Evolutionary conservation across 2,888 invertebrate species (phyloP), one percentile per base, ranked within the genome.

Genomic region (Phoronis australis): DNA sequence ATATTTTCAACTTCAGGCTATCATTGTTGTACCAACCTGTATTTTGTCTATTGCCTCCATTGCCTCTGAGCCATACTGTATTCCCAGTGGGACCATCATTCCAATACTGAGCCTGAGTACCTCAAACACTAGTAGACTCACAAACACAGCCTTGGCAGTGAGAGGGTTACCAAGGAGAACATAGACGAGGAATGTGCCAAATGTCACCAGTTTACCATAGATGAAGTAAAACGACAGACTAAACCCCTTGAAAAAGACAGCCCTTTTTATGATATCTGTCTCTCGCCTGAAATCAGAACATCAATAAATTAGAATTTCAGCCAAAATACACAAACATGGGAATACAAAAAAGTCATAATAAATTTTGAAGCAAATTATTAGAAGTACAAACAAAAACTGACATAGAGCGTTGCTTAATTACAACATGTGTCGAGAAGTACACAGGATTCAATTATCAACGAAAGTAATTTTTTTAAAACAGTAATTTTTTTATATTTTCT

Each of bases 171-270:
- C 61, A 20, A 50, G 41, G n/a, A 60, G 48, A 21, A 61, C 45
- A 42, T 51, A 50, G 26, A 60, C 39, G 39, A 55, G 45, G 47
- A 64, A 60, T 22, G 64, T 62, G 21, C 51, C 59, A 41, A 66
- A 60, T 53, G 62, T 49, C 20, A 65, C 55, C 22, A 64, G 47
- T 51, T 66, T 66, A 21, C 64, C 63, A 2, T 62, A 60, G 1
- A 58, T 55, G 31, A 31, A 31, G 15, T 12, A 31, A 15, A 31
- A 31, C 9, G 31, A 9, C 15, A 15, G 9, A 15, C 9, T 9
- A 31, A 31, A 15, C 9, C 31, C 31, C 15, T 15, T 9, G 31
- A 9, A 31, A 31, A 12, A 31, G 9, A 15, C 9, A 12, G 31
- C 15, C 31, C 15, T 9, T 12, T 15, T 31, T 31, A 31, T 31